These are phyloP conservation scores for Brotula barbata DNA, from an alignment of 2,797 vertebrate species.

Conservation along the genomic window DNA sequence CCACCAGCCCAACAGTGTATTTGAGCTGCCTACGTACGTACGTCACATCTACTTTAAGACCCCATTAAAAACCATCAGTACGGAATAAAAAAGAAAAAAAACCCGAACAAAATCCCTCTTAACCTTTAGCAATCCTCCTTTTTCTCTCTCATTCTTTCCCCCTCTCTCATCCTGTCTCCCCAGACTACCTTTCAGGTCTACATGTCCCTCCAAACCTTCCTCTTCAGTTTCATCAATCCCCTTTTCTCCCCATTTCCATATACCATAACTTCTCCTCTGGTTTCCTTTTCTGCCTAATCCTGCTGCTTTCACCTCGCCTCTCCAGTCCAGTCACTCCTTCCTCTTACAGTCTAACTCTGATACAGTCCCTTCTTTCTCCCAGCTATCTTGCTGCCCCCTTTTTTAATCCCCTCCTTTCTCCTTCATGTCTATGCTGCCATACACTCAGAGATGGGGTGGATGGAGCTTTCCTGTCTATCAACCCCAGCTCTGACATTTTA, in stretches of 20 bases:
- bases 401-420: constrained; percentile 55
- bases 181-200: constrained; percentile 56
- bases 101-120: constrained; percentile 71
- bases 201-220: constrained; percentile 26
- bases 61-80: constrained; percentile 67
- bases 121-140: constrained; percentile 59
- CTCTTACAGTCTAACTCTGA: constrained; percentile 33
- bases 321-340: constrained; percentile 33
- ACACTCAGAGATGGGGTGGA: constrained; percentile 55
- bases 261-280: constrained; percentile 32
- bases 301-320: constrained; percentile 20
- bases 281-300: constrained; percentile 55
- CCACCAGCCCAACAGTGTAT: constrained; percentile 36
- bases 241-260: constrained; percentile 39
- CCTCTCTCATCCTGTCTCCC: constrained; percentile 22
- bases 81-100: constrained; percentile 56
- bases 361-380: constrained; percentile 43
- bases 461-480: constrained; percentile 64
- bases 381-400: constrained; percentile 53
- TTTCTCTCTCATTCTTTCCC: neutral
- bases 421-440: constrained; percentile 61
- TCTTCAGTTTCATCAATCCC: constrained; percentile 59
- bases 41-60: constrained; percentile 66
- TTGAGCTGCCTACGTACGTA: constrained; percentile 74
- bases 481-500: constrained; percentile 66